Percentiles rank a stretch among this genome's conserved stretches.
Evolutionary conservation across 2,113 vertebrate species (phyloP).

Genomic region (Anhinga anhinga): DNA sequence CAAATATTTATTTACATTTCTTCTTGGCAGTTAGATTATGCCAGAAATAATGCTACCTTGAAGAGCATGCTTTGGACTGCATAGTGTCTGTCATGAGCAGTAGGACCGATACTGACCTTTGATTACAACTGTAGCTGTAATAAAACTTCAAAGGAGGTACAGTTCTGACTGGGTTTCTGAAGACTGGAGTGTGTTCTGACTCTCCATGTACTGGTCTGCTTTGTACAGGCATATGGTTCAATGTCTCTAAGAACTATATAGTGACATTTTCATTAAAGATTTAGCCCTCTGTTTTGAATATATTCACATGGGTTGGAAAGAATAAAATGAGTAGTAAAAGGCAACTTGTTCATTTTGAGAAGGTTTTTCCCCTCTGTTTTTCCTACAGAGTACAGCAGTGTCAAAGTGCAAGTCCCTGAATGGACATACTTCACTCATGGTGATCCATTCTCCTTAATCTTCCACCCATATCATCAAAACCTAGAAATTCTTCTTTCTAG

Average conservation of each 20-base stretch:
- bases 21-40: background rate
- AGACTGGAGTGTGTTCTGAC: background rate
- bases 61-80: background rate
- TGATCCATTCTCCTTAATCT: background rate
- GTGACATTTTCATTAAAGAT: background rate
- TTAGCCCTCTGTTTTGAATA: background rate
- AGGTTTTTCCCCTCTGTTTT: background rate
- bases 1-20: conserved; percentile 43
- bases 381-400: background rate
- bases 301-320: background rate
- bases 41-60: background rate
- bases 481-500: background rate
- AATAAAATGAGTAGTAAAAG: background rate
- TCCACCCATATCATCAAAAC: background rate
- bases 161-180: background rate
- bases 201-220: background rate
- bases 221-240: background rate
- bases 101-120: background rate
- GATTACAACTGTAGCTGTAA: background rate
- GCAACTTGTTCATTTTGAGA: background rate
- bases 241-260: background rate
- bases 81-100: background rate
- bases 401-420: background rate
- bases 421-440: background rate
- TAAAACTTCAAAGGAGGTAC: background rate